phyloP scores from a whole-genome alignment of 1,140 invertebrate genomes.

The Archivesica marissinica region DNA sequence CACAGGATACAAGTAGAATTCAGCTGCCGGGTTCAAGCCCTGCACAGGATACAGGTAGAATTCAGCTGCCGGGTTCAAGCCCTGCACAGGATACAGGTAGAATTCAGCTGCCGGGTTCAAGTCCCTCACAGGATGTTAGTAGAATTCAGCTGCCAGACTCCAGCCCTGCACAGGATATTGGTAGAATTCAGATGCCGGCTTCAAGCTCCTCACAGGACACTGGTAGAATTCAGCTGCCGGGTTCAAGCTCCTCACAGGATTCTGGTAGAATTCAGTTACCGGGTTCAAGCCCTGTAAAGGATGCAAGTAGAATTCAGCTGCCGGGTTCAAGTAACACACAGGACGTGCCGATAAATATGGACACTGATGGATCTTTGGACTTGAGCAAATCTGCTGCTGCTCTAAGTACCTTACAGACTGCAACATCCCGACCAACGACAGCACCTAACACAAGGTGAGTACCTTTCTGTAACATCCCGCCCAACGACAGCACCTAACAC shows the following conservation, averaged over 20 bases:
- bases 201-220: background rate
- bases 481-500: too few relatives aligned
- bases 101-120: too few relatives aligned
- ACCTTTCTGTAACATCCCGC: too few relatives aligned
- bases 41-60: too few relatives aligned
- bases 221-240: background rate
- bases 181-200: background rate
- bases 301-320: background rate
- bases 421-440: background rate
- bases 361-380: slow-evolving; percentile 55
- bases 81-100: too few relatives aligned
- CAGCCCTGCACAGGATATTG: background rate
- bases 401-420: slow-evolving; percentile 26
- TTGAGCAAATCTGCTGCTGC: slow-evolving; percentile 54
- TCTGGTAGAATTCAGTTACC: slow-evolving; percentile 9
- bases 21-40: too few relatives aligned
- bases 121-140: too few relatives aligned
- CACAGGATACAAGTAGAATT: too few relatives aligned
- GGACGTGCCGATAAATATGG: background rate
- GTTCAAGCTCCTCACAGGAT: background rate
- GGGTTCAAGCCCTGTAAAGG: slow-evolving; percentile 9
- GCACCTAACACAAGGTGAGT: slow-evolving; percentile 21
- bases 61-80: too few relatives aligned
- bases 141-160: too few relatives aligned
- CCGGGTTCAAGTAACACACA: background rate